Evolutionary conservation across 2,888 invertebrate species (phyloP).

Genomic region (Oscheius sp.): DNA sequence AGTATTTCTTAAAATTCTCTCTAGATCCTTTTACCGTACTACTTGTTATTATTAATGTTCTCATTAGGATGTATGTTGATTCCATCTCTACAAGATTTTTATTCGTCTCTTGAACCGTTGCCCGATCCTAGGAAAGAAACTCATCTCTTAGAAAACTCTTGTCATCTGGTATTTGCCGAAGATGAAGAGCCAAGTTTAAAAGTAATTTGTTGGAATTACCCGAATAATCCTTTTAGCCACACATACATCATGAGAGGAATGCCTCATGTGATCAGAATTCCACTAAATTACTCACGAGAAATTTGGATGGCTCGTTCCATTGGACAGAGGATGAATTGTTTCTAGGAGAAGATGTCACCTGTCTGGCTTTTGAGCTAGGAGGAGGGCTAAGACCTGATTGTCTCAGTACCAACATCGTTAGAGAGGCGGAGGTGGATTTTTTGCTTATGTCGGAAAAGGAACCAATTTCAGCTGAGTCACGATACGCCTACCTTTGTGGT

Average conservation of each 20-base stretch:
- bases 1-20: too few relatives aligned
- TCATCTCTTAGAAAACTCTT: slow-evolving; percentile 43
- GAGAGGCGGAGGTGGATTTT: neutral
- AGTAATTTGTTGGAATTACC: slow-evolving; percentile 10
- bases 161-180: slow-evolving; percentile 38
- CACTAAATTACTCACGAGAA: neutral
- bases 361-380: slow-evolving; percentile 34
- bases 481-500: slow-evolving; percentile 33
- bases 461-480: slow-evolving; percentile 31
- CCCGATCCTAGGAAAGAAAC: neutral
- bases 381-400: slow-evolving; percentile 38
- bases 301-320: neutral
- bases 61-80: neutral
- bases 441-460: neutral
- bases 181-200: slow-evolving; percentile 36
- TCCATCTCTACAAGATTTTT: neutral
- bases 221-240: neutral
- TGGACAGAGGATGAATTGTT: neutral
- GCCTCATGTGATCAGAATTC: neutral
- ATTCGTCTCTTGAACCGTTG: neutral
- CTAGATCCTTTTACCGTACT: neutral
- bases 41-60: neutral
- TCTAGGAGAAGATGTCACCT: slow-evolving; percentile 3
- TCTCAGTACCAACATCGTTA: neutral
- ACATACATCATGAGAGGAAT: neutral